phyloP scores from a whole-genome alignment of 2,797 vertebrate genomes.

The Pristis pectinata region DNA sequence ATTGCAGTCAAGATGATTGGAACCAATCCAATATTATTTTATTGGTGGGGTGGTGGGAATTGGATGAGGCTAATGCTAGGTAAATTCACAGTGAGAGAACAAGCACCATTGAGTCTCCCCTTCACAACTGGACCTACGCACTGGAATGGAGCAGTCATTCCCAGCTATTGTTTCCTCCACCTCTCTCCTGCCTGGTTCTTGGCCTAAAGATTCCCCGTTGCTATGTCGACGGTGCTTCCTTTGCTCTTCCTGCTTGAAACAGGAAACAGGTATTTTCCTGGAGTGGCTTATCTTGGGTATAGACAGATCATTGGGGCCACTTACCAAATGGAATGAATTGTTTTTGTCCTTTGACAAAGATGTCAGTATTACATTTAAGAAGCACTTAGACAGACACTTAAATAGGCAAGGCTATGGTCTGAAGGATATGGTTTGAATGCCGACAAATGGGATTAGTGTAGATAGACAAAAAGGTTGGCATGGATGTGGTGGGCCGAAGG shows the following conservation, averaged over 20 bases:
- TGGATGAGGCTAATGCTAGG: neutral
- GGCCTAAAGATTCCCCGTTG: neutral
- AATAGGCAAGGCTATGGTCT: no score
- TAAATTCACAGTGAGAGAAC: neutral
- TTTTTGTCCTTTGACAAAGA: neutral
- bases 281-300: neutral
- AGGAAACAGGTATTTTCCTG: constrained; percentile 21
- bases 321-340: neutral
- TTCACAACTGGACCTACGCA: neutral
- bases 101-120: neutral
- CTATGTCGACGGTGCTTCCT: neutral
- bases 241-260: constrained; percentile 7
- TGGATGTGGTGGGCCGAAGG: no score
- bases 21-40: neutral
- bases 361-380: neutral
- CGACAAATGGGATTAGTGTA: no score
- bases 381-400: no score
- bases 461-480: no score
- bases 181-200: neutral
- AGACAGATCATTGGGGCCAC: neutral
- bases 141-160: neutral
- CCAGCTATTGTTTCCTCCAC: neutral
- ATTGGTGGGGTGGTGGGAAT: neutral
- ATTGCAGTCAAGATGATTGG: neutral
- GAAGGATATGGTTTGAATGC: no score